These are phyloP conservation scores for Gastrophryne carolinensis DNA, from an alignment of 2,797 vertebrate species.

Conservation along the genomic window DNA sequence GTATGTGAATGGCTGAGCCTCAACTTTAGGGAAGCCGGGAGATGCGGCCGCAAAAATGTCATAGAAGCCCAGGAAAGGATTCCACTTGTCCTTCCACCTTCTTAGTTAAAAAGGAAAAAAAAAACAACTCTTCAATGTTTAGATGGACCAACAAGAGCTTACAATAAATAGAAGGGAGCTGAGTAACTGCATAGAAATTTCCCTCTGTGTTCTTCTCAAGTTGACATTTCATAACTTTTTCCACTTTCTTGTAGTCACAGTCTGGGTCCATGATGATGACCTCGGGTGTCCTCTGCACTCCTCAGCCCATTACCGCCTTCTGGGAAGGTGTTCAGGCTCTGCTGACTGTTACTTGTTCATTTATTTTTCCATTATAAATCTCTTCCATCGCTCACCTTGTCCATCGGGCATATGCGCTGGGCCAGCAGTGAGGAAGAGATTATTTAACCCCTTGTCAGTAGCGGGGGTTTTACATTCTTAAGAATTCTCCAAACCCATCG, in stretches of 20 bases:
- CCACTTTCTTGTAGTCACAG: not conserved
- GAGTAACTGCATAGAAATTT: not conserved
- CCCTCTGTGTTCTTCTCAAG: not conserved
- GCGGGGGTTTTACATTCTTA: too few species aligned
- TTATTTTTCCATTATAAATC: slow-evolving; percentile 8
- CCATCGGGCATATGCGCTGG: not conserved
- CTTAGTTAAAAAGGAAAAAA: too few species aligned
- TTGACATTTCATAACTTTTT: not conserved
- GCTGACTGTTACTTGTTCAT: slow-evolving; percentile 20
- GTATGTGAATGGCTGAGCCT: too few species aligned
- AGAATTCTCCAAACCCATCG: too few species aligned
- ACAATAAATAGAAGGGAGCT: not conserved
- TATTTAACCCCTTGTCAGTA: too few species aligned
- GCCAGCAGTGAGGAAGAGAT: not conserved
- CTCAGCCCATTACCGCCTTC: not conserved
- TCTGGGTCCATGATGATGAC: not conserved
- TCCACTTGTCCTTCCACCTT: too few species aligned
- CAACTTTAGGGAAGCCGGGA: too few species aligned
- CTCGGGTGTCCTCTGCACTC: not conserved
- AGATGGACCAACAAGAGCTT: too few species aligned
- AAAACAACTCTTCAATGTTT: too few species aligned
- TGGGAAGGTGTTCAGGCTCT: slow-evolving; percentile 21
- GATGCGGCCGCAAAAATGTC: too few species aligned
- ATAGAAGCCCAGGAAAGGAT: too few species aligned
- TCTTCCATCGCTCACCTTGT: not conserved